Evolutionary conservation across 2,113 vertebrate genomes (phyloP), one percentile per base, ranked within the genome.

Genomic region (Myotis brandtii): DNA sequence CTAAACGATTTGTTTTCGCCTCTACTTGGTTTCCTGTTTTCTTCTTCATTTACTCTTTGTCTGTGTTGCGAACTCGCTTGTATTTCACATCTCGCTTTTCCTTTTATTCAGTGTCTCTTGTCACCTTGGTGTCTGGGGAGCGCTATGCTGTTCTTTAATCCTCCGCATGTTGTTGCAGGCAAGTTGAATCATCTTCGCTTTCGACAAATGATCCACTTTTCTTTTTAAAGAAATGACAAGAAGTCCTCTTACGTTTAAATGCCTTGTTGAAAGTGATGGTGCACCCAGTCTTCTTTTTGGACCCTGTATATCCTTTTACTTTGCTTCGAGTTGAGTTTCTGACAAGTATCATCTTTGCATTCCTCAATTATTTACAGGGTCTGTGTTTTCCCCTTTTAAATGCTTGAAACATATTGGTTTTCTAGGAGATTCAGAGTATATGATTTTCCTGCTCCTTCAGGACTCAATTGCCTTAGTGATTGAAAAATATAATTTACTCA

Each of bases 61-160:
- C 46, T 84, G 34, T 56, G 21, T 85, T 79, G 18, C 66, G 69
- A 93, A 73, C 80, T 69, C 32, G 27, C 20, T 56, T 81, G n/a
- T 77, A 43, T 80, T 52, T 83, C 69, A 64, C 81, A 66, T 80
- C 50, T 89, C 80, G 79, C 23, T 84, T 93, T 92, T 96, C 79
- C 89, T 93, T 77, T 46, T 46, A 80, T 89, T 48, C 69, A 0
- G 3, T 16, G 40, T 88, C 83, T 86, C n/a, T 70, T 89, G 67
- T 52, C 73, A 79, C 86, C 9, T 66, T 56, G 37, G 27, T 73
- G 12, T 91, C 77, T 82, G 79, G 50, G 88, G 59, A 89, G 21
- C 14, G 3, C 79, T 48, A 17, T 18, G 30, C 54, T 79, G 64
- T 25, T 52, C 46, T 92, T 73, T 89, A 82, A 88, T 86, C 82